phyloP scores from a whole-genome alignment of 2,797 vertebrate genomes.

The Thalassophryne amazonica region DNA sequence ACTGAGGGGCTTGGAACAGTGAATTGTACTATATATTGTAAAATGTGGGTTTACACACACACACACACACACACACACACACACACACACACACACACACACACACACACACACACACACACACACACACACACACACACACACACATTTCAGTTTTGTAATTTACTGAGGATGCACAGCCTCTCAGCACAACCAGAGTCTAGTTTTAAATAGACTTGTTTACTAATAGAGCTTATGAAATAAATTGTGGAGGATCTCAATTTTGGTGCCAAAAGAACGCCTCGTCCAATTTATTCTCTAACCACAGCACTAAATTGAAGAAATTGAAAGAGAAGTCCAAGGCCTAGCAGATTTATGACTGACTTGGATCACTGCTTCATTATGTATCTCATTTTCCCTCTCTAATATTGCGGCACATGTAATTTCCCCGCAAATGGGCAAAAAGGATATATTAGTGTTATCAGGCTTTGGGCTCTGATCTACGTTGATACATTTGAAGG shows the following conservation, averaged over 20 bases:
- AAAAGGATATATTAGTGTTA: conserved; percentile 55
- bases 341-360: conserved; percentile 30
- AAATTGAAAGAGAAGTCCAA: conserved; percentile 40
- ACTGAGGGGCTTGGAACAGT: conserved; percentile 24
- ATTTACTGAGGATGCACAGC: conserved; percentile 45
- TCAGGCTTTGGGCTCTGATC: conserved; percentile 55
- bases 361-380: conserved; percentile 54
- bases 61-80: too few species aligned
- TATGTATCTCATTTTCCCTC: conserved; percentile 59
- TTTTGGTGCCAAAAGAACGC: conserved; percentile 33
- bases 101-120: too few species aligned
- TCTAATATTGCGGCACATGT: conserved; percentile 45
- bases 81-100: too few species aligned
- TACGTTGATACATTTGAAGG: conserved; percentile 59
- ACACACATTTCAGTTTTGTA: too few species aligned
- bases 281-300: conserved; percentile 54
- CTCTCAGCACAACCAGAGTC: conserved; percentile 12
- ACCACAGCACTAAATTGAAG: conserved; percentile 35
- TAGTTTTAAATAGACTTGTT: conserved; percentile 22
- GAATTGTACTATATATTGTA: conserved; percentile 15
- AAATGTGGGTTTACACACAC: conserved; percentile 2
- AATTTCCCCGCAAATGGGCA: conserved; percentile 55
- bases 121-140: too few species aligned
- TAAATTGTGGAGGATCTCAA: conserved; percentile 43
- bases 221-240: conserved; percentile 35